Evolutionary conservation across 2,797 vertebrate species (phyloP).

Genomic region (Pogoniulus pusillus): DNA sequence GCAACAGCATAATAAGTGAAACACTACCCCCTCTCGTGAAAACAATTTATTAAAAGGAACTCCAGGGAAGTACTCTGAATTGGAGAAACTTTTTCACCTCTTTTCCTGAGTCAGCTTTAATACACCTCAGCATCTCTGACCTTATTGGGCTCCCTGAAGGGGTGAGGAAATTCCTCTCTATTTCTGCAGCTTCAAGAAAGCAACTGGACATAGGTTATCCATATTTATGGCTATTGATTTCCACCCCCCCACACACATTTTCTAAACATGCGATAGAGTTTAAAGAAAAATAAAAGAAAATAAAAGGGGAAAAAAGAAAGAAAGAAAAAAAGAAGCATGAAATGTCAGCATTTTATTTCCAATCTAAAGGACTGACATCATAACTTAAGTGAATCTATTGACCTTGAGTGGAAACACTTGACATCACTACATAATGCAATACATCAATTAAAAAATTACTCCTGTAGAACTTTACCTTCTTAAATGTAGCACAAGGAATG

Average conservation of each 20-base stretch:
- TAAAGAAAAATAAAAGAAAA: no score
- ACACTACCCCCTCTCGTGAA: neutral
- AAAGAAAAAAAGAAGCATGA: neutral
- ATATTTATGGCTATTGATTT: neutral
- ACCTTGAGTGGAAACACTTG: neutral
- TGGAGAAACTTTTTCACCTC: neutral
- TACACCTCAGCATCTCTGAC: neutral
- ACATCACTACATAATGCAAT: neutral
- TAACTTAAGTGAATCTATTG: neutral
- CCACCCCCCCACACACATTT: neutral
- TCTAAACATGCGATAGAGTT: neutral
- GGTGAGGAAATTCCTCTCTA: neutral
- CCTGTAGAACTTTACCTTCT: no score
- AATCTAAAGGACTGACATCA: neutral
- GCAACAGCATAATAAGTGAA: neutral
- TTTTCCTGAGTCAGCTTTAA: neutral
- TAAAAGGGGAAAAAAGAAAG: no score
- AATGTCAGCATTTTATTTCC: neutral
- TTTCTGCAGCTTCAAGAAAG: neutral
- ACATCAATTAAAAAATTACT: no score
- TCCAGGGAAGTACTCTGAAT: neutral
- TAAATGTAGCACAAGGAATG: no score
- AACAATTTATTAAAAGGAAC: neutral
- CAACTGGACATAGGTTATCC: accelerated
- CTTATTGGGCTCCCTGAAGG: neutral